A percentile compares a stretch with the other conserved stretches of the same genome.
phyloP scores from a whole-genome alignment of 2,888 invertebrate genomes.

The Philopedon plagiatum region DNA sequence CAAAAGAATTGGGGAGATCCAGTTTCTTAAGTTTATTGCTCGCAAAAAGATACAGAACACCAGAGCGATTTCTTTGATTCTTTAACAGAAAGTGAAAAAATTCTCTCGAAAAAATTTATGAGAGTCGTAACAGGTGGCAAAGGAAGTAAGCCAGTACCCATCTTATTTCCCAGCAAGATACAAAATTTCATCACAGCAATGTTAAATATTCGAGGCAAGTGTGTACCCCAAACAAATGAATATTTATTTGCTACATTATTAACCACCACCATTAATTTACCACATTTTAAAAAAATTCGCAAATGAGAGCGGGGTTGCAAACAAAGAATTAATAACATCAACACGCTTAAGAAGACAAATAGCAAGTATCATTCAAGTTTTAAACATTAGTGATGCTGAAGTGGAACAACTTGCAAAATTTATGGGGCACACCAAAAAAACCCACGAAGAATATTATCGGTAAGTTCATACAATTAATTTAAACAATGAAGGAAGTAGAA shows the following conservation, averaged over 20 bases:
- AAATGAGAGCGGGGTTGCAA: slow-evolving; percentile 43
- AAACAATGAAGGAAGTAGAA: too few relatives aligned
- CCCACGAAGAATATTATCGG: slow-evolving; percentile 54
- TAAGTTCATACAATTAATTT: too few relatives aligned
- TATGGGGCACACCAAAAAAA: slow-evolving; percentile 57
- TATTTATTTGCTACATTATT: slow-evolving; percentile 56
- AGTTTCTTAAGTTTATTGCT: too few relatives aligned
- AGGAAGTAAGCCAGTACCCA: slow-evolving; percentile 22
- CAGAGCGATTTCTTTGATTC: too few relatives aligned
- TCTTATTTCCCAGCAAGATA: slow-evolving; percentile 14
- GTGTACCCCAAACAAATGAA: slow-evolving; percentile 48
- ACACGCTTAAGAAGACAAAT: slow-evolving; percentile 56
- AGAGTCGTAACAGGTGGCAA: slow-evolving; percentile 32
- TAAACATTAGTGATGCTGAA: slow-evolving; percentile 51
- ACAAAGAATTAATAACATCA: slow-evolving; percentile 51
- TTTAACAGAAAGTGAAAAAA: slow-evolving; percentile 12
- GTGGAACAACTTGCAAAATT: slow-evolving; percentile 57
- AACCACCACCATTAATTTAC: too few relatives aligned
- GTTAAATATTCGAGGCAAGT: background rate
- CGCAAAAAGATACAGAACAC: too few relatives aligned
- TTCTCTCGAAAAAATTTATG: slow-evolving; percentile 19
- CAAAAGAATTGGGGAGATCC: background rate
- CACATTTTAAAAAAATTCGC: slow-evolving; percentile 53
- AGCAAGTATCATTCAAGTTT: slow-evolving; percentile 49
- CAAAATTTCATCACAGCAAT: slow-evolving; percentile 14